These are phyloP conservation scores for Tenrec ecaudatus DNA, from an alignment of 2,113 vertebrate species.

Conservation along the genomic window DNA sequence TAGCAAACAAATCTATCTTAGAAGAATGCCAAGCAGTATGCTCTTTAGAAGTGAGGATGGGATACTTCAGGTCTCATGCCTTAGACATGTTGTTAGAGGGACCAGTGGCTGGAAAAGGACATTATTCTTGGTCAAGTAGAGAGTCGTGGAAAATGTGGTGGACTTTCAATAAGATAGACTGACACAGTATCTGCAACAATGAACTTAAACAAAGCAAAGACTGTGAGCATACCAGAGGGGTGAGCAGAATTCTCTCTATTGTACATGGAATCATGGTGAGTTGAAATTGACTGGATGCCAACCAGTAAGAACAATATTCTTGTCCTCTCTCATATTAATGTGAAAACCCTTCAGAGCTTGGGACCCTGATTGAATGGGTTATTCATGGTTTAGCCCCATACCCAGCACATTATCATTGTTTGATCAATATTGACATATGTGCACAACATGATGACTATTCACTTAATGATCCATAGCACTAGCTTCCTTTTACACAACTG, in stretches of 20 bases:
- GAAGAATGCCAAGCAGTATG: no score
- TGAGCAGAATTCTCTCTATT: neutral
- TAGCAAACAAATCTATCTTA: no score
- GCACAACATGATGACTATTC: neutral
- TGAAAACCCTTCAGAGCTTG: neutral
- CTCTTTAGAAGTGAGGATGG: no score
- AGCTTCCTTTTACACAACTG: neutral
- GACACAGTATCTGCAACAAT: neutral
- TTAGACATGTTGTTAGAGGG: no score
- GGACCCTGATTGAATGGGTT: neutral
- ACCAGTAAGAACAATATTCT: no score
- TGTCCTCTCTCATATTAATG: neutral
- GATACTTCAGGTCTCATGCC: no score
- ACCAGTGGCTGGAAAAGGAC: no score
- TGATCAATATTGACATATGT: neutral
- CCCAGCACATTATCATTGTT: neutral
- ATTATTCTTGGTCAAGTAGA: no score
- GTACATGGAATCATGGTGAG: no score
- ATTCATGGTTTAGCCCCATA: neutral
- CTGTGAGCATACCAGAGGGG: neutral
- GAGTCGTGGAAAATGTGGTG: no score
- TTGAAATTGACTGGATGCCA: no score
- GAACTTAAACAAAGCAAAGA: neutral
- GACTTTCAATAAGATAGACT: neutral
- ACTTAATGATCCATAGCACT: neutral